These are phyloP conservation scores for Protobothrops mucrosquamatus DNA, from an alignment of 2,113 vertebrate genomes.

Conservation along the genomic window DNA sequence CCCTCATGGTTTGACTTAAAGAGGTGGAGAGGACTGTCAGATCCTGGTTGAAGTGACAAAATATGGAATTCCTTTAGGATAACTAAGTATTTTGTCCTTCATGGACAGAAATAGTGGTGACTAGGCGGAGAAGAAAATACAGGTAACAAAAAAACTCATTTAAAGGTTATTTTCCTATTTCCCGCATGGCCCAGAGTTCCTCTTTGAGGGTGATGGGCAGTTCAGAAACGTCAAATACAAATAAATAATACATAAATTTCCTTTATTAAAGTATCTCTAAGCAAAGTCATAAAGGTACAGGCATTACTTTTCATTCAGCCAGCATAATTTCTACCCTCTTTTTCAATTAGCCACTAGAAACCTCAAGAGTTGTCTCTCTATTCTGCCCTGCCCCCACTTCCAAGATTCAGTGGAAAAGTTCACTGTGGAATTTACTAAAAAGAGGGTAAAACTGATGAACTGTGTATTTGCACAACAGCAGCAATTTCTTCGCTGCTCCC, in stretches of 20 bases:
- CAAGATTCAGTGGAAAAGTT: background rate
- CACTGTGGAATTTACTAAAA: background rate
- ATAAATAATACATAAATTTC: background rate
- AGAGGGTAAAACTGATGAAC: background rate
- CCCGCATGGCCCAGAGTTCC: too few relatives aligned
- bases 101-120: background rate
- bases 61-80: background rate
- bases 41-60: background rate
- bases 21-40: background rate
- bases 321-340: background rate
- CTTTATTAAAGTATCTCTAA: background rate
- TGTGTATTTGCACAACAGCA: background rate
- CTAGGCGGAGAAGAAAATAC: background rate
- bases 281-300: background rate
- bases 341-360: background rate
- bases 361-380: background rate
- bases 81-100: background rate
- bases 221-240: background rate
- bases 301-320: background rate
- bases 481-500: background rate
- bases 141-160: background rate
- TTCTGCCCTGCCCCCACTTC: background rate
- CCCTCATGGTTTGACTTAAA: background rate
- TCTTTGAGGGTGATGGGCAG: background rate
- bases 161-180: background rate